A percentile compares a stretch with the other conserved stretches of the same genome.
Conservation (phyloP, 2,797 vertebrate species). For the Ctenopoma multispine region DNA sequence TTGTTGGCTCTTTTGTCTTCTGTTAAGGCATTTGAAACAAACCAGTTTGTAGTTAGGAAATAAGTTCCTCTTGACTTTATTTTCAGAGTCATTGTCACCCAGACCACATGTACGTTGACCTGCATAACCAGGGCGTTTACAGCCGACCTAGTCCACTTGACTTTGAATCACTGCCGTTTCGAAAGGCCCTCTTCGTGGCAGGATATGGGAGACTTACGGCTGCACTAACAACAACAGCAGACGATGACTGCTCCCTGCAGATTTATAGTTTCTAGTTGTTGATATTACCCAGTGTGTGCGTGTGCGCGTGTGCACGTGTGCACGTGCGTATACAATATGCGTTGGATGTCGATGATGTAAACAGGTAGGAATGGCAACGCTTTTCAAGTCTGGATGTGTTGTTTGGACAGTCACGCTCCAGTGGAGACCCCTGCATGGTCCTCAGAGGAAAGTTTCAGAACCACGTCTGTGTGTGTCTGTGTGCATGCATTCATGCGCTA, state of each 20-base stretch:
- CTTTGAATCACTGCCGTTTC: conserved; percentile 62
- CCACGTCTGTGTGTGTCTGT: background rate
- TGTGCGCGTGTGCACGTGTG: conserved; percentile 35
- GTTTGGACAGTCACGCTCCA: conserved; percentile 69
- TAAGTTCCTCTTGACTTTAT: conserved; percentile 17
- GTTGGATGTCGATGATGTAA: conserved; percentile 51
- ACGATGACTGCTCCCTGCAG: conserved; percentile 55
- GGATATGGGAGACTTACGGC: conserved; percentile 68
- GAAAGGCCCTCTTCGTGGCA: conserved; percentile 57
- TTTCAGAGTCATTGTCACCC: conserved; percentile 30
- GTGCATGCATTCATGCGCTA: conserved; percentile 55
- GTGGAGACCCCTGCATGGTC: conserved; percentile 46
- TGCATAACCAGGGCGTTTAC: conserved; percentile 30
- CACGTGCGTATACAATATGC: conserved; percentile 24
- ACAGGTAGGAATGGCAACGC: conserved; percentile 59
- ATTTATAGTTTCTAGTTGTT: conserved; percentile 47
- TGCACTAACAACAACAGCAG: conserved; percentile 71
- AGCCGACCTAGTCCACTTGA: conserved; percentile 36
- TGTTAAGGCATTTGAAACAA: background rate
- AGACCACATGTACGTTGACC: conserved; percentile 24
- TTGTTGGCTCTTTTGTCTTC: conserved; percentile 11
- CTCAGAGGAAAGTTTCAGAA: conserved; percentile 42
- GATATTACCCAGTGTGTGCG: background rate
- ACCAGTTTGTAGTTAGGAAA: background rate
- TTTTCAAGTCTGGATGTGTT: conserved; percentile 61